Conservation (phyloP, 2,888 invertebrate genomes). For the Tetragonula carbonaria region DNA sequence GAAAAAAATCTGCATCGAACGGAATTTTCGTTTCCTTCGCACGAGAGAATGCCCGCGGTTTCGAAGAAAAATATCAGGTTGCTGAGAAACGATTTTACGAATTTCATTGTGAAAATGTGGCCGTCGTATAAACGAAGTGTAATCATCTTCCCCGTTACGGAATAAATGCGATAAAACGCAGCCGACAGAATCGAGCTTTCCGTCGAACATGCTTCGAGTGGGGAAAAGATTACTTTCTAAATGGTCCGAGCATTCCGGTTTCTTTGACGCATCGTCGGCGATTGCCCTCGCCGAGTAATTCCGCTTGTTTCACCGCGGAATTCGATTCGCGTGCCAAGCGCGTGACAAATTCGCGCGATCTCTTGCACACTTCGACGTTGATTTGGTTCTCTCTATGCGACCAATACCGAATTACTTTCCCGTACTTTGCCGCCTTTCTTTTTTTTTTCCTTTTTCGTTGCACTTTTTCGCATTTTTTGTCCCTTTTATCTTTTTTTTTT, state of each 20-base stretch:
- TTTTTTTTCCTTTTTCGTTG: background rate
- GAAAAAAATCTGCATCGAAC: too few relatives aligned
- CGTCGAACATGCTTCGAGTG: too few relatives aligned
- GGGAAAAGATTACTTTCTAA: background rate
- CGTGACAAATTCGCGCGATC: conserved; percentile 48
- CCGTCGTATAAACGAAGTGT: too few relatives aligned
- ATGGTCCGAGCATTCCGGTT: background rate
- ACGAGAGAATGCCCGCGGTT: too few relatives aligned
- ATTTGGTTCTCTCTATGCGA: background rate
- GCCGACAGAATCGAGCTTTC: too few relatives aligned
- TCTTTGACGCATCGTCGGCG: conserved; percentile 15
- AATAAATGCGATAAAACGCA: too few relatives aligned
- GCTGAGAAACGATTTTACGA: too few relatives aligned
- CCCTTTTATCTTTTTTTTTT: background rate
- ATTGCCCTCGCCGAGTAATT: conserved; percentile 14
- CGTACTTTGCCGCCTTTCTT: too few relatives aligned
- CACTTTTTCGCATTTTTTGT: background rate
- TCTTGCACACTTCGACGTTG: conserved; percentile 13
- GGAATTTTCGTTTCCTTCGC: too few relatives aligned
- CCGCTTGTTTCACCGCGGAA: conserved; percentile 4
- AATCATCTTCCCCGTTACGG: too few relatives aligned
- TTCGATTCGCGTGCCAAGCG: conserved; percentile 27
- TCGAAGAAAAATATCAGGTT: too few relatives aligned
- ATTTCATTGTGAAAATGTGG: too few relatives aligned
- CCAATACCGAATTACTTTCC: conserved; percentile 15